Percentiles rank a stretch among this genome's conserved stretches.
phyloP scores from a whole-genome alignment of 2,113 vertebrate genomes.

The Cyprinodon variegatus region DNA sequence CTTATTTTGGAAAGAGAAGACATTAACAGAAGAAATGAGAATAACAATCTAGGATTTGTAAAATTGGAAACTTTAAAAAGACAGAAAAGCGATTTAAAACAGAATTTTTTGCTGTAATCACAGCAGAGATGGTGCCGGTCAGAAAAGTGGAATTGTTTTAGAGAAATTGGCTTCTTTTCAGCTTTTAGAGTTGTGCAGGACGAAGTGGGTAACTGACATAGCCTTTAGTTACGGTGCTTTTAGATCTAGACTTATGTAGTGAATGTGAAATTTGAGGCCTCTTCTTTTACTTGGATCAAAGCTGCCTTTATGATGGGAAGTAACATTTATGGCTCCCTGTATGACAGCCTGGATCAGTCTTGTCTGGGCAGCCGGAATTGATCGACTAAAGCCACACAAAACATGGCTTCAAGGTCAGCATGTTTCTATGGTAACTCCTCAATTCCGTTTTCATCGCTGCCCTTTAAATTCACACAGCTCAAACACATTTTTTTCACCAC shows the following conservation, averaged over 20 bases:
- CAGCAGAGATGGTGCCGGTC: no score
- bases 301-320: constrained; percentile 6
- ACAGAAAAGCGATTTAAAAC: not conserved
- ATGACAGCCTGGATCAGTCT: constrained; percentile 27
- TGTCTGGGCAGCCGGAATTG: constrained; percentile 36
- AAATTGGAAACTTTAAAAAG: not conserved
- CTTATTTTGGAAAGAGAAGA: not conserved
- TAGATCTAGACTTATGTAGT: not conserved
- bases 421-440: constrained; percentile 27
- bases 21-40: not conserved
- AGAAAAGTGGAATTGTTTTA: no score
- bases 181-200: not conserved
- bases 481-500: not conserved
- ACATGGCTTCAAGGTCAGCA: constrained; percentile 30
- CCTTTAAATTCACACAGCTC: not conserved
- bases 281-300: not conserved
- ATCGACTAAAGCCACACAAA: constrained; percentile 27
- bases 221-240: not conserved
- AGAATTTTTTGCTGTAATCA: not conserved
- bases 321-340: constrained; percentile 23
- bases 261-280: not conserved
- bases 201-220: not conserved
- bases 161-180: not conserved
- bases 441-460: constrained; percentile 3
- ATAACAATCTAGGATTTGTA: not conserved